Evolutionary conservation across 2,797 vertebrate species (phyloP).

Genomic region (Schizothorax lantsangensis): DNA sequence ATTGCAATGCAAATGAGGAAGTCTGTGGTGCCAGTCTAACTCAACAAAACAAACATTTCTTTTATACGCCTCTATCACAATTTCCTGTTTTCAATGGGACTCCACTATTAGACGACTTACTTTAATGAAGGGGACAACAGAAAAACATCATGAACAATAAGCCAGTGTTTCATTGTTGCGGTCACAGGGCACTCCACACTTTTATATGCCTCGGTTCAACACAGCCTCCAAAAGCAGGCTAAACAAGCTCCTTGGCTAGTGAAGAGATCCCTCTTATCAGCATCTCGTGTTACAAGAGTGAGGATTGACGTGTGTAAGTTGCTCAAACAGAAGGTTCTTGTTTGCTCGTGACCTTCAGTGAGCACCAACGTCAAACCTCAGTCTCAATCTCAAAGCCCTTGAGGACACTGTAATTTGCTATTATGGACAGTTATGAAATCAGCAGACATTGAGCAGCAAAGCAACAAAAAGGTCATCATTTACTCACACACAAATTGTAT

Average conservation of each 20-base stretch:
- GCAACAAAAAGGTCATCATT: neutral
- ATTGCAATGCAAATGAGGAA: slow-evolving; percentile 76
- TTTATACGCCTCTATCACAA: slow-evolving; percentile 75
- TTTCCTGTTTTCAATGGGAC: slow-evolving; percentile 77
- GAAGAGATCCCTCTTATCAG: slow-evolving; percentile 28
- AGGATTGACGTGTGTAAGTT: slow-evolving; percentile 37
- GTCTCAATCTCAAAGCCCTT: neutral
- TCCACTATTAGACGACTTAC: slow-evolving; percentile 68
- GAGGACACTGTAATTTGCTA: slow-evolving; percentile 3
- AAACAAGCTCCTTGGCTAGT: slow-evolving; percentile 39
- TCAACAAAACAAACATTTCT: slow-evolving; percentile 76
- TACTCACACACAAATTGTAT: neutral
- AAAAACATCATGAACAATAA: slow-evolving; percentile 44
- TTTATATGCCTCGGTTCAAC: slow-evolving; percentile 25
- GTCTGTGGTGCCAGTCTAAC: slow-evolving; percentile 62
- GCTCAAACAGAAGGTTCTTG: slow-evolving; percentile 44
- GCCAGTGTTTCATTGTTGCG: slow-evolving; percentile 34
- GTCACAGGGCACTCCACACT: slow-evolving; percentile 19
- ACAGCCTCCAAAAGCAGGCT: slow-evolving; percentile 14
- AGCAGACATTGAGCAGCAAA: neutral
- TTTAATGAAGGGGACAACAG: slow-evolving; percentile 62
- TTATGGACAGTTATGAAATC: neutral
- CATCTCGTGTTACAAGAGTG: slow-evolving; percentile 45
- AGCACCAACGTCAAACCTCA: slow-evolving; percentile 26
- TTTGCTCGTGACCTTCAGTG: slow-evolving; percentile 37